phyloP scores from a whole-genome alignment of 2,888 invertebrate genomes.

The Xestia sexstrigata region DNA sequence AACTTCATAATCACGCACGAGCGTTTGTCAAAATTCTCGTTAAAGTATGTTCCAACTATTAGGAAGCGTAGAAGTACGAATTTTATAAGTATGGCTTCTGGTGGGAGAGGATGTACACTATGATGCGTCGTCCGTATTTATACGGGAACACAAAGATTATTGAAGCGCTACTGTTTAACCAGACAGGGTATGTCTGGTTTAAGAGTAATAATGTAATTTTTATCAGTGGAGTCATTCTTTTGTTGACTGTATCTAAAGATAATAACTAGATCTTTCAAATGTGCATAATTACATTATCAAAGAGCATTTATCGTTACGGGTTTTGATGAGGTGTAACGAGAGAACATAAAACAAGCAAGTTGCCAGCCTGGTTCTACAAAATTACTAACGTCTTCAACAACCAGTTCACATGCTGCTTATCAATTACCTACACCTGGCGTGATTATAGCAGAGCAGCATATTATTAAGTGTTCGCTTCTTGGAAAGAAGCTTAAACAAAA shows the following conservation, averaged over 20 bases:
- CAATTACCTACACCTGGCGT: not conserved
- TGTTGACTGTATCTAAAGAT: not conserved
- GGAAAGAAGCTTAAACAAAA: not conserved
- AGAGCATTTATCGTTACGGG: not conserved
- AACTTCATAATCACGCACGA: too few relatives aligned
- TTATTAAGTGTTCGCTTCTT: not conserved
- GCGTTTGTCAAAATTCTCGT: too few relatives aligned
- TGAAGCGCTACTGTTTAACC: not conserved
- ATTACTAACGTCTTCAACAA: slow-evolving; percentile 1
- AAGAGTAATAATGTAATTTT: not conserved
- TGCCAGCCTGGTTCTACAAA: not conserved
- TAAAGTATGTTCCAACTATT: too few relatives aligned
- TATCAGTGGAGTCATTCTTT: not conserved
- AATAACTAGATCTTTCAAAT: not conserved
- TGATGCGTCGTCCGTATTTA: too few relatives aligned
- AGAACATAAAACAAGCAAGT: not conserved
- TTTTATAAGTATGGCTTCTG: not conserved
- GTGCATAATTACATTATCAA: not conserved
- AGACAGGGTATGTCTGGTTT: too few relatives aligned
- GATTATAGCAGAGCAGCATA: not conserved
- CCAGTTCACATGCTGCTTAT: not conserved
- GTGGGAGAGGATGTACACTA: not conserved
- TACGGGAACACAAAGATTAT: not conserved
- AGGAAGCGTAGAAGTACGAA: not conserved
- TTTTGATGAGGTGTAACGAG: slow-evolving; percentile 1